These are phyloP conservation scores for Karalla daura DNA, from an alignment of 2,797 vertebrate genomes.

Conservation along the genomic window DNA sequence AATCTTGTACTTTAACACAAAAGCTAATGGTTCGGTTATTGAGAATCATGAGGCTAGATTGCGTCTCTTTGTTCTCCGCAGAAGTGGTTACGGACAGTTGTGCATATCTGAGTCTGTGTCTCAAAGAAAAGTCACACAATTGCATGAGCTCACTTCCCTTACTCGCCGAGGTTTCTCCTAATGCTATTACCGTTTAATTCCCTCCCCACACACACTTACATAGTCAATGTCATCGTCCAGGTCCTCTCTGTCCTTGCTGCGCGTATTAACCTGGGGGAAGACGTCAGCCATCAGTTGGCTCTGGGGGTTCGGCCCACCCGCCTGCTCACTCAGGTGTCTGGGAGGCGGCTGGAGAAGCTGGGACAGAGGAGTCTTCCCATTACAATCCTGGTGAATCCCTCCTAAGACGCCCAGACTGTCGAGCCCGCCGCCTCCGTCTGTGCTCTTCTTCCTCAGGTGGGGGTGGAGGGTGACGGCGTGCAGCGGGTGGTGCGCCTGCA, in stretches of 20 bases:
- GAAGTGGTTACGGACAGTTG: neutral
- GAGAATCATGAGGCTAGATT: conserved; percentile 14
- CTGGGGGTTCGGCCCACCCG: conserved; percentile 36
- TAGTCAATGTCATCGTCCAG: conserved; percentile 97
- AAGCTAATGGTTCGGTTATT: conserved; percentile 30
- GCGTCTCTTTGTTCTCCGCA: conserved; percentile 13
- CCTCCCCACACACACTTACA: conserved; percentile 74
- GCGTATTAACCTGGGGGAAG: conserved; percentile 93
- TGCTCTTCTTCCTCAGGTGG: conserved; percentile 83
- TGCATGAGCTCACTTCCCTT: conserved; percentile 1
- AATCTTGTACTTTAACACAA: conserved; percentile 39
- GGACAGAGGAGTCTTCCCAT: conserved; percentile 90
- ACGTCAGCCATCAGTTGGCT: conserved; percentile 87
- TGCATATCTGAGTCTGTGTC: conserved; percentile 16
- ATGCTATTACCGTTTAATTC: neutral
- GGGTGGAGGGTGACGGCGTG: conserved; percentile 61
- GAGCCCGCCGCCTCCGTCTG: conserved; percentile 23
- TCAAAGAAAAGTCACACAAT: neutral
- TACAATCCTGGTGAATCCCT: conserved; percentile 90
- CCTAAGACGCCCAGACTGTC: conserved; percentile 37
- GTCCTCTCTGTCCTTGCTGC: conserved; percentile 88
- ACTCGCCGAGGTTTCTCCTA: conserved; percentile 10
- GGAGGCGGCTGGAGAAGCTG: conserved; percentile 71
- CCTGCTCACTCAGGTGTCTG: conserved; percentile 50
- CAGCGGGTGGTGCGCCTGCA: conserved; percentile 51